phyloP scores from a whole-genome alignment of 2,113 vertebrate genomes.

The Canis aureus region DNA sequence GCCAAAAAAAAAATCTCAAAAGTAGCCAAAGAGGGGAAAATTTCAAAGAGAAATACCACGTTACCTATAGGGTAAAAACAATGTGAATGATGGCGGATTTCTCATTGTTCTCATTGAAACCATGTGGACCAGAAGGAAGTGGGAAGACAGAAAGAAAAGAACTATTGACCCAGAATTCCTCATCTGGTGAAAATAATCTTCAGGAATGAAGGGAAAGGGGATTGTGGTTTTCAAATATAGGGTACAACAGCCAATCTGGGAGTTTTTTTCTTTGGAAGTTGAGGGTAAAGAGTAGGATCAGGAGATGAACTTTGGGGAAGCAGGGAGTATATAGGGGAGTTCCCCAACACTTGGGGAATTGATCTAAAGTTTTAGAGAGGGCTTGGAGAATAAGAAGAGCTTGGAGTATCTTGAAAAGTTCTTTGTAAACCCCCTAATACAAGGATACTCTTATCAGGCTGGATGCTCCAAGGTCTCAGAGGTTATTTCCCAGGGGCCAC shows the following conservation, averaged over 20 bases:
- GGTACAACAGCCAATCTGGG: not conserved
- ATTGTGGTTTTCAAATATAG: not conserved
- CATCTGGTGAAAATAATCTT: not conserved
- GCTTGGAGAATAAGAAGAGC: not conserved
- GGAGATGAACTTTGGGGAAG: not conserved
- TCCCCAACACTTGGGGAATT: not conserved
- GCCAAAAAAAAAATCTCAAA: not conserved
- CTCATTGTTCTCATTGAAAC: conserved; percentile 25
- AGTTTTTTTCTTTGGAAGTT: not conserved
- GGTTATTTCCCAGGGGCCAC: not conserved
- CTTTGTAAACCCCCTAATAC: not conserved
- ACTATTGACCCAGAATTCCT: not conserved
- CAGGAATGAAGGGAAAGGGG: not conserved
- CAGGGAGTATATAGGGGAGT: not conserved
- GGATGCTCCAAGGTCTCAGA: not conserved
- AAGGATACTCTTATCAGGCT: not conserved
- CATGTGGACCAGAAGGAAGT: conserved; percentile 15
- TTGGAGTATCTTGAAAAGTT: not conserved
- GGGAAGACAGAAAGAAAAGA: not conserved
- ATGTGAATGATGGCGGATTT: not conserved
- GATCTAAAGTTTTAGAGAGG: not conserved
- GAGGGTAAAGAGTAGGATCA: not conserved
- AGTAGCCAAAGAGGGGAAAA: not conserved
- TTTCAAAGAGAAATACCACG: not conserved
- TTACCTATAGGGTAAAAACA: not conserved